Evolutionary conservation across 2,113 vertebrate genomes (phyloP), one percentile per base, ranked within the genome.

Genomic region (Eptesicus fuscus): DNA sequence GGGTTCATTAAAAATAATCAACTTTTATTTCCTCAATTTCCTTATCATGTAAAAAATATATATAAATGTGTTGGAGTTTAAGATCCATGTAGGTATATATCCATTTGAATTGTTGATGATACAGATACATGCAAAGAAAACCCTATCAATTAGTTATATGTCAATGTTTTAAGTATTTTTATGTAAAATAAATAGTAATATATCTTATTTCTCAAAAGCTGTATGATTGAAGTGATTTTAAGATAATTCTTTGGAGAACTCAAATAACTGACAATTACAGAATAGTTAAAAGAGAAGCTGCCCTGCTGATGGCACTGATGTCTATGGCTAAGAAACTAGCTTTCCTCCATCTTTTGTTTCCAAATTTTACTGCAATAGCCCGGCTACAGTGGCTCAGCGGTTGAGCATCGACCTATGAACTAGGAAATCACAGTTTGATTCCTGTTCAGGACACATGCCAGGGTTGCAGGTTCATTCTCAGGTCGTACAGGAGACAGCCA

Each of bases 261-360:
- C 30, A 88, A 61, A 20, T 25, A 69, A 20, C 42, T 56, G 25
- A 1, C 30, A 63, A 11, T 83, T 70, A 25, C 0, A 30, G 40
- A 90, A 90, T 22, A 42, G 16, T 13, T 70, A 5, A 47, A 30
- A 83, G 20, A 65, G 74, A 82, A 63, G 1, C 11, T 59, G 4
- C 17, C 20, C 18, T 44, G 32, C 22, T 0, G 37, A 51, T 35
- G 12, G 16, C 63, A 69, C 25, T 42, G 25, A 37, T 14, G 1
- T 69, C 47, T 79, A 28, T 53, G 47, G 9, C 12, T 84, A 28
- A 35, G 10, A 63, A 47, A 80, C 0, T 30, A 82, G 8, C 12
- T 18, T 37, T 2, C 3, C 3, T 3, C 0, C 8, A n/a, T 2
- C 11, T 23, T n/a, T 42, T 78, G 51, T 61, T 30, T 51, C 35